Evolutionary conservation across 2,888 invertebrate genomes (phyloP).

Genomic region (Iselma pallidipennis): DNA sequence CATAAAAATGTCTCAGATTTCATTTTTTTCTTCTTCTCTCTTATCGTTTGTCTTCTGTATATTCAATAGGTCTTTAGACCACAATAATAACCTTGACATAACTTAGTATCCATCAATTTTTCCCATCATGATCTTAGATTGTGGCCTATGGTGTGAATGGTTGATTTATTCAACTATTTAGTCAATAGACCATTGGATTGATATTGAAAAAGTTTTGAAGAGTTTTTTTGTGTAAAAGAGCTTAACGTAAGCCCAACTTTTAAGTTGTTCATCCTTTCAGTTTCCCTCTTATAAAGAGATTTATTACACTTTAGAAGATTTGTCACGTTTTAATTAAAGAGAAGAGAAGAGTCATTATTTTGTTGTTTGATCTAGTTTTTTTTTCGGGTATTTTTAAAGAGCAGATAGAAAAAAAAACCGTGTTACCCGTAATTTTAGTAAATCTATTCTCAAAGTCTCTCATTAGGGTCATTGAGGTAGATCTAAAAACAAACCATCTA

Average conservation of each 20-base stretch:
- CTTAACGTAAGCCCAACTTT: too few species aligned
- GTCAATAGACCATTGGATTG: conserved; percentile 15
- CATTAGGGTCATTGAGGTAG: conserved; percentile 38
- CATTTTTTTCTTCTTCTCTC: conserved; percentile 1
- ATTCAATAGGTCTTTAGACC: conserved; percentile 27
- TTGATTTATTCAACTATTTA: conserved; percentile 23
- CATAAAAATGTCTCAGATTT: not conserved
- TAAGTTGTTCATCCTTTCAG: too few species aligned
- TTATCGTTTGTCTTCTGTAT: too few species aligned
- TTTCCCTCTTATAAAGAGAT: too few species aligned
- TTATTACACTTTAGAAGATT: too few species aligned
- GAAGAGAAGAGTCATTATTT: too few species aligned
- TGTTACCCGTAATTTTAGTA: conserved; percentile 30
- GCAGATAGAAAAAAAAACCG: conserved; percentile 21
- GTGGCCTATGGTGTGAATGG: conserved; percentile 19
- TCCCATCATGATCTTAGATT: conserved; percentile 31
- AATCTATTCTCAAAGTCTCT: conserved; percentile 26
- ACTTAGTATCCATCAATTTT: conserved; percentile 35
- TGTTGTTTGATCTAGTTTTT: conserved; percentile 18
- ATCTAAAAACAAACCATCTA: conserved; percentile 6
- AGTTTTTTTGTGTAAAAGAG: too few species aligned
- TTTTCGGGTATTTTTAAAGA: conserved; percentile 30
- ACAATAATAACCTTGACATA: conserved; percentile 34
- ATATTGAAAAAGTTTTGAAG: not conserved
- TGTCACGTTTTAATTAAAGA: too few species aligned